Evolutionary conservation across 2,888 invertebrate species (phyloP).

Genomic region (Eupithecia subfuscata): DNA sequence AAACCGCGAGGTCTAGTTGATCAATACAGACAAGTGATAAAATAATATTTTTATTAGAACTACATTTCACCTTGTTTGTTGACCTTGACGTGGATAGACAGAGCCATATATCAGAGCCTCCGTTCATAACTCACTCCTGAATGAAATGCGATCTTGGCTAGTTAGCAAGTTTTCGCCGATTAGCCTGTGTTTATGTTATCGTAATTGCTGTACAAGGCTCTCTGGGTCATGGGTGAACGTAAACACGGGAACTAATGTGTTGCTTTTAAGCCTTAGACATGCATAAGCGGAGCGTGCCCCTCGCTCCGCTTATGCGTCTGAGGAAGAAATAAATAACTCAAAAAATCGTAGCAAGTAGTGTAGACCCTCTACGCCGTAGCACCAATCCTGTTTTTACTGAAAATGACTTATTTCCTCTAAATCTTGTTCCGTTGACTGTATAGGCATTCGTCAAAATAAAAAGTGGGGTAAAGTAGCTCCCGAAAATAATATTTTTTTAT

Average conservation of each 20-base stretch:
- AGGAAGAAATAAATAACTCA: no score
- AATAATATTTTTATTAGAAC: background rate
- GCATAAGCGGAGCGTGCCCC: constrained; percentile 21
- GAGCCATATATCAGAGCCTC: constrained; percentile 21
- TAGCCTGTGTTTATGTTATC: constrained; percentile 48
- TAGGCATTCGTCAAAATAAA: no score
- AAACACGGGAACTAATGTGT: constrained; percentile 65
- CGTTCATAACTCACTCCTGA: constrained; percentile 31
- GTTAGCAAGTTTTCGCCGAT: constrained; percentile 52
- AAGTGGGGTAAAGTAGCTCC: no score
- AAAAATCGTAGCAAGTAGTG: constrained; percentile 1
- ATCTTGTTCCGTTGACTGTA: no score
- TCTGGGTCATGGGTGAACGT: constrained; percentile 69
- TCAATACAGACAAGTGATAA: background rate
- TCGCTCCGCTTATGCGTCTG: background rate
- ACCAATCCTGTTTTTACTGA: background rate
- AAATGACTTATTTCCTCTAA: no score
- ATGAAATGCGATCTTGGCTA: constrained; percentile 33
- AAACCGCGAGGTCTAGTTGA: no score
- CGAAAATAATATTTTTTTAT: no score
- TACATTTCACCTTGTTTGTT: constrained; percentile 16
- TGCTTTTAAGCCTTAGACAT: constrained; percentile 48
- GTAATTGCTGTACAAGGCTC: constrained; percentile 64
- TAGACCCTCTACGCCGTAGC: constrained; percentile 34
- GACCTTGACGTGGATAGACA: constrained; percentile 19